Conservation (phyloP, 1,140 invertebrate genomes). For the silkworm (Bombyx mori) region DNA sequence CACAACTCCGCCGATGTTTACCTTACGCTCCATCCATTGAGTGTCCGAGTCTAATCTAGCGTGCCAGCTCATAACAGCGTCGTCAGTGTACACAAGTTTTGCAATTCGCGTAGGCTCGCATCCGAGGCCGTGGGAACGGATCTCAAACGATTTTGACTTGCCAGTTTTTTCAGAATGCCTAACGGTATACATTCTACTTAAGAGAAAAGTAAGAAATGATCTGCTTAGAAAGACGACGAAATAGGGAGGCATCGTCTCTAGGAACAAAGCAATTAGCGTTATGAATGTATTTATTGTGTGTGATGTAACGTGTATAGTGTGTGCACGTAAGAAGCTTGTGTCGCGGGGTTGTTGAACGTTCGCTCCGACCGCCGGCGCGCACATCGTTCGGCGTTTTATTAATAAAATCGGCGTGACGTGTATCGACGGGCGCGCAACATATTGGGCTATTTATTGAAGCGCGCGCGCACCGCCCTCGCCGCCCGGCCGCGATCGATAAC, state of each 20-base stretch:
- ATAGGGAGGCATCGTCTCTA: no score
- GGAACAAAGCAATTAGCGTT: background rate
- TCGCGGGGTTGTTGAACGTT: constrained; percentile 56
- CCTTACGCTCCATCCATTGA: background rate
- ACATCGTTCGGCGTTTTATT: constrained; percentile 50
- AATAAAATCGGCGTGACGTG: constrained; percentile 55
- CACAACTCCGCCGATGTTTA: no score
- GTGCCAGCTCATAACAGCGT: constrained; percentile 12
- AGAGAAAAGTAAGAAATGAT: no score
- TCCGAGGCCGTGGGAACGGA: constrained; percentile 55
- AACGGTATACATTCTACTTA: constrained; percentile 27
- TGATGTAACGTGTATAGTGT: constrained; percentile 31
- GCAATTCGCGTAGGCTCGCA: constrained; percentile 26
- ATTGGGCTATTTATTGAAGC: constrained; percentile 57
- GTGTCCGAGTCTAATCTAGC: constrained; percentile 6
- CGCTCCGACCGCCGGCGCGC: constrained; percentile 21
- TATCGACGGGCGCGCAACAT: constrained; percentile 39
- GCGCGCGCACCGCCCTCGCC: constrained; percentile 26
- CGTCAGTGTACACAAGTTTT: constrained; percentile 31
- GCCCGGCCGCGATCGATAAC: constrained; percentile 30
- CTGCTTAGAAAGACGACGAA: no score
- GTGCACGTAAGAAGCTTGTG: constrained; percentile 31
- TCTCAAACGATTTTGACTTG: constrained; percentile 9
- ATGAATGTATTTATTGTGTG: constrained; percentile 1
- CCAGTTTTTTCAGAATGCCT: constrained; percentile 26